Evolutionary conservation across 1,140 invertebrate genomes (phyloP).

Genomic region (Harpegnathos saltator): DNA sequence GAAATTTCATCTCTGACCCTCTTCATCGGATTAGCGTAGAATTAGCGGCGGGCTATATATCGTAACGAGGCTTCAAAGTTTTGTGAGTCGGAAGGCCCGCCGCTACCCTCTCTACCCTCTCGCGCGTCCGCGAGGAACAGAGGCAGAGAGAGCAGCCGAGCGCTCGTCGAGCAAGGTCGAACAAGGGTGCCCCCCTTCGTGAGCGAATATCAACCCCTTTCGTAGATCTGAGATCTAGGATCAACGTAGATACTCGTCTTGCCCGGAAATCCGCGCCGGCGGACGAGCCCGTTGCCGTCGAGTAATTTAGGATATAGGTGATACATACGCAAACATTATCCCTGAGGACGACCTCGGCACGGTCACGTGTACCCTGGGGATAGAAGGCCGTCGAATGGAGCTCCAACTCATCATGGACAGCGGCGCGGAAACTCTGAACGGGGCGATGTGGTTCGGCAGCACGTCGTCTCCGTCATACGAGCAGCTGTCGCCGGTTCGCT

Average conservation of each 20-base stretch:
- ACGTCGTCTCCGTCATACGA: constrained; percentile 81
- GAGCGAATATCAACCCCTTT: neutral
- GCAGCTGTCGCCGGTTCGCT: constrained; percentile 80
- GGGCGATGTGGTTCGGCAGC: constrained; percentile 79
- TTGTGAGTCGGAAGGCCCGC: constrained; percentile 18
- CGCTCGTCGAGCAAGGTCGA: neutral
- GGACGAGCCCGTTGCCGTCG: constrained; percentile 1
- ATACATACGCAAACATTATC: neutral
- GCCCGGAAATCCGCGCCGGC: constrained; percentile 13
- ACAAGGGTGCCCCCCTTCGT: no score
- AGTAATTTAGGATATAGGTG: constrained; percentile 13
- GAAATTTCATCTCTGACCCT: neutral
- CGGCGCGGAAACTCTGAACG: constrained; percentile 78
- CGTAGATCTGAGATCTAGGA: constrained; percentile 34
- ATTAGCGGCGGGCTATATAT: no score
- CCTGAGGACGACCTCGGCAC: neutral
- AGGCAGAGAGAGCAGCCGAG: neutral
- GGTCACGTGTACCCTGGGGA: constrained; percentile 36
- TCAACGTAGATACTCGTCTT: constrained; percentile 35
- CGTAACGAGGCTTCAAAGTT: no score
- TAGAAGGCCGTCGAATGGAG: constrained; percentile 77
- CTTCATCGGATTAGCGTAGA: no score
- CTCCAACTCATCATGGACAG: constrained; percentile 81
- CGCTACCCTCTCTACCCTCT: neutral
- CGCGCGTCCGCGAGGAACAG: neutral